phyloP scores from a whole-genome alignment of 64 coral and sea anemone species.

The Pocillopora damicornis region DNA sequence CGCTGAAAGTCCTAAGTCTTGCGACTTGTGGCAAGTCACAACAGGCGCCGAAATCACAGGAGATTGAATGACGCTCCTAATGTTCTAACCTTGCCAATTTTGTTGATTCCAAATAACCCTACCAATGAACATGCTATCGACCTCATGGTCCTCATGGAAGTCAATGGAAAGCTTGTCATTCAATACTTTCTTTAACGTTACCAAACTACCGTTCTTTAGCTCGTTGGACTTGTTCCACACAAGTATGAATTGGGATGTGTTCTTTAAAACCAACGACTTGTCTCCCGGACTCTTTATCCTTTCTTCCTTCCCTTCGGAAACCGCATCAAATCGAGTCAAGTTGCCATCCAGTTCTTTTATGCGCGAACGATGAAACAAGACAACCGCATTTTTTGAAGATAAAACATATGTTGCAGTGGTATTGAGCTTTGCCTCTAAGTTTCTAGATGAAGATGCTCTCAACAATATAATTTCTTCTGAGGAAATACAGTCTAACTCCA shows the following conservation, averaged over 20 bases:
- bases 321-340: not conserved
- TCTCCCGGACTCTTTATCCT: slow-evolving; percentile 21
- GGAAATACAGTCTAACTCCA: slow-evolving; percentile 9
- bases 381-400: not conserved
- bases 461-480: not conserved
- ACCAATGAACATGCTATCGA: not conserved
- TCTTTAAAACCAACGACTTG: slow-evolving; percentile 1
- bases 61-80: not conserved
- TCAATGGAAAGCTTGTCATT: not conserved
- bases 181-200: not conserved
- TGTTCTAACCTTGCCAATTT: not conserved
- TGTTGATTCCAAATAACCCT: not conserved
- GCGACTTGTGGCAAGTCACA: not conserved
- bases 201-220: slow-evolving; percentile 19
- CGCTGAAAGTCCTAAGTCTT: not conserved
- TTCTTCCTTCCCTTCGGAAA: not conserved
- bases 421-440: not conserved
- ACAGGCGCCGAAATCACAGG: not conserved
- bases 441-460: slow-evolving; percentile 13
- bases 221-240: slow-evolving; percentile 5
- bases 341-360: not conserved
- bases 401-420: slow-evolving; percentile 8
- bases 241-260: not conserved
- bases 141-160: not conserved
- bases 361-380: not conserved